phyloP scores from a whole-genome alignment of 2,888 invertebrate species.

The Caenorhabditis parvicauda region DNA sequence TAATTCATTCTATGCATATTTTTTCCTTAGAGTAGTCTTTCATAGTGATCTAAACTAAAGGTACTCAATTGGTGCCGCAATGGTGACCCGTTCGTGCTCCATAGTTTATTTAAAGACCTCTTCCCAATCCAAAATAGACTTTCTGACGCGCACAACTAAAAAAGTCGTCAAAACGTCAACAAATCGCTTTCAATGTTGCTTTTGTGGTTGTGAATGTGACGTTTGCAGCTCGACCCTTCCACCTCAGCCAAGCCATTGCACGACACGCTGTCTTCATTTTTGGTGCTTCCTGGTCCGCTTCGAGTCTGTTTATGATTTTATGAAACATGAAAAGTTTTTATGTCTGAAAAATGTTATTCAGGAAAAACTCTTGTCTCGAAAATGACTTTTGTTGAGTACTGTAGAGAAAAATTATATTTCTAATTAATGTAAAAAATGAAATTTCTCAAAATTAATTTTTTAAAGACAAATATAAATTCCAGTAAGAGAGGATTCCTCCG shows the following conservation, averaged over 20 bases:
- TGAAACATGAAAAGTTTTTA: not conserved
- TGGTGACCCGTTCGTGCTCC: too few species aligned
- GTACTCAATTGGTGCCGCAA: too few species aligned
- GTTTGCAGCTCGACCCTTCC: conserved; percentile 37
- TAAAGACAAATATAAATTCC: conserved; percentile 8
- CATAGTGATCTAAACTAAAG: too few species aligned
- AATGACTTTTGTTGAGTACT: too few species aligned
- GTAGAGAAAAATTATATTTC: not conserved
- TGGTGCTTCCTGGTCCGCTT: conserved; percentile 25
- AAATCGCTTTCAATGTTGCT: not conserved
- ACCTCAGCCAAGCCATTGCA: conserved; percentile 36
- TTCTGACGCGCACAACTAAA: not conserved
- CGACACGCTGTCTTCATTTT: conserved; percentile 40
- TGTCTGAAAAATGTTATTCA: not conserved
- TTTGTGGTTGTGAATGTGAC: conserved; percentile 9
- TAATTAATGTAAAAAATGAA: not conserved
- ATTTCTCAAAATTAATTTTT: not conserved
- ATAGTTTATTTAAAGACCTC: too few species aligned
- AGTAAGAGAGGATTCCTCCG: conserved; percentile 58
- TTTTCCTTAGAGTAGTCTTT: too few species aligned
- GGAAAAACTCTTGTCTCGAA: not conserved
- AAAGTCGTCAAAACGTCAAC: not conserved
- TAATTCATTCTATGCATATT: too few species aligned
- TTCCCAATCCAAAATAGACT: too few species aligned
- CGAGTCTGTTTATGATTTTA: not conserved